Evolutionary conservation across 2,113 vertebrate species (phyloP).

Genomic region (Thunnus maccoyii): DNA sequence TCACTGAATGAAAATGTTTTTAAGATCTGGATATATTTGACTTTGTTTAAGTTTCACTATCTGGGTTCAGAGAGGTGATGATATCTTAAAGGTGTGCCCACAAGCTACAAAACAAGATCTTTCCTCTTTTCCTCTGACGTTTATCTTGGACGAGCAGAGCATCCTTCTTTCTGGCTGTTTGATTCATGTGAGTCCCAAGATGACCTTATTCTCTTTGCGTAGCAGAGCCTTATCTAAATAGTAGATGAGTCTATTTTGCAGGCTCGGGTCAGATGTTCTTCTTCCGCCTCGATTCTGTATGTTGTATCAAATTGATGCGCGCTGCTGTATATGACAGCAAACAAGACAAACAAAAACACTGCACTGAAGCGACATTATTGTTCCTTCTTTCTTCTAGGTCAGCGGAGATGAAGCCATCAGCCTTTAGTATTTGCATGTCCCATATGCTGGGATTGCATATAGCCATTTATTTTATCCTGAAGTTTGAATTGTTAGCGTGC

Average conservation of each 20-base stretch:
- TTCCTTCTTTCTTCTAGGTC: constrained; percentile 51
- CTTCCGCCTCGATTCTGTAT: constrained; percentile 13
- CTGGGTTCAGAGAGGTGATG: constrained; percentile 20
- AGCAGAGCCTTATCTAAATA: constrained; percentile 27
- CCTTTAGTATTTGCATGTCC: constrained; percentile 8
- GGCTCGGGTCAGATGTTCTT: constrained; percentile 53
- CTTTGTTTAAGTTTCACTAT: constrained; percentile 10
- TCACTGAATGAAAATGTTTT: constrained; percentile 19
- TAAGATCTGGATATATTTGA: background rate
- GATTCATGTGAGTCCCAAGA: constrained; percentile 42
- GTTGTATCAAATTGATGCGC: constrained; percentile 19
- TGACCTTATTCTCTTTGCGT: constrained; percentile 44
- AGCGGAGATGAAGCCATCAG: constrained; percentile 37
- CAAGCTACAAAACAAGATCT: constrained; percentile 25
- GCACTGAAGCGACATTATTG: constrained; percentile 16
- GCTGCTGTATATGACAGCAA: constrained; percentile 22
- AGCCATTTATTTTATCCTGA: constrained; percentile 2
- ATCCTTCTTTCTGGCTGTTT: constrained; percentile 46
- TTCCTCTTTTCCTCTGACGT: constrained; percentile 35
- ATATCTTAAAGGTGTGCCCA: constrained; percentile 2
- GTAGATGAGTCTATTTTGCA: constrained; percentile 46
- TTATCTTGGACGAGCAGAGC: constrained; percentile 50
- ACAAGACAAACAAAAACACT: constrained; percentile 37
- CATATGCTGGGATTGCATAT: constrained; percentile 19
- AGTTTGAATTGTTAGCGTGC: constrained; percentile 23